A percentile compares a stretch with the other conserved stretches of the same genome.
Conservation (phyloP, 2,797 vertebrate species). For the Limosa lapponica region DNA sequence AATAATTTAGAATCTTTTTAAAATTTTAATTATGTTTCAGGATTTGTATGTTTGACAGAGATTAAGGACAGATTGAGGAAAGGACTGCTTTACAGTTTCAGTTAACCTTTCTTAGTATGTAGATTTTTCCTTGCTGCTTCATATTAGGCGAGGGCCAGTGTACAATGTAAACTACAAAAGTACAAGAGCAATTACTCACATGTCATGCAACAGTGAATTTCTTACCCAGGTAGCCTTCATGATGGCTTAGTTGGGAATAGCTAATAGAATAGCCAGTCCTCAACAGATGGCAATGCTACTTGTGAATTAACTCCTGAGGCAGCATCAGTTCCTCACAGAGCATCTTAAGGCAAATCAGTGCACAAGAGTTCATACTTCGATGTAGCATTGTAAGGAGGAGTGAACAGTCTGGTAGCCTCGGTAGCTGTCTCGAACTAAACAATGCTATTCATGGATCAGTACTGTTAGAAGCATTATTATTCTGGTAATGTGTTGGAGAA, state of each 20-base stretch:
- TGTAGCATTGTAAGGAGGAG: not conserved
- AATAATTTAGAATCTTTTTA: not conserved
- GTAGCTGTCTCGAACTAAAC: not conserved
- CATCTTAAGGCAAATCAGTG: not conserved
- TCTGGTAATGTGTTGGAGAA: not conserved
- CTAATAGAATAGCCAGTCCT: not conserved
- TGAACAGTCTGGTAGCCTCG: not conserved
- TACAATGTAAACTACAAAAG: not conserved
- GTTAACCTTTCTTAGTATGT: not conserved
- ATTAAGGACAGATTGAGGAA: not conserved
- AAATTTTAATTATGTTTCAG: not conserved
- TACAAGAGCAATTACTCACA: not conserved
- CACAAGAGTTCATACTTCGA: not conserved
- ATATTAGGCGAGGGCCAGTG: fast-evolving
- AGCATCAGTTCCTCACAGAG: not conserved
- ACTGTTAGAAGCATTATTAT: not conserved
- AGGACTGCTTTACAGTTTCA: not conserved
- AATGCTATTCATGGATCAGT: not conserved
- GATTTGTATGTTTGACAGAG: not conserved
- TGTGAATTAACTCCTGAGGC: not conserved
- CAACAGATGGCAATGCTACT: not conserved
- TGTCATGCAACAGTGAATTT: not conserved
- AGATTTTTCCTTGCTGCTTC: not conserved
- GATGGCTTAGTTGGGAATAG: not conserved
- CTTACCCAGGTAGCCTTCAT: not conserved